Conservation (phyloP, 2,797 vertebrate species). For the Enteromius afrohamiltoni region DNA sequence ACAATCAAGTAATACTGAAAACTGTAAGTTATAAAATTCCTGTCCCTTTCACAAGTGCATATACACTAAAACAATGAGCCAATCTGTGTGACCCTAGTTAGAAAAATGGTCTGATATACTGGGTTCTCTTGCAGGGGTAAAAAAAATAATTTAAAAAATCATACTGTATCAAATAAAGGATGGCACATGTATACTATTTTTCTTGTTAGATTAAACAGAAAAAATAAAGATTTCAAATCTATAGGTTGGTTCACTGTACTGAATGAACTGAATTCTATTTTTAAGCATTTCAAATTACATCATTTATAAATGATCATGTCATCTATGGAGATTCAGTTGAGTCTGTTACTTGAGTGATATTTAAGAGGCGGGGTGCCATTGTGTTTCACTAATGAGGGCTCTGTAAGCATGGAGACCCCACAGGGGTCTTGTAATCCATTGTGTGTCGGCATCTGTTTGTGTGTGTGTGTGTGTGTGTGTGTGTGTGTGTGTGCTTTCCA, state of each 20-base stretch:
- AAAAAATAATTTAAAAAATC: not conserved
- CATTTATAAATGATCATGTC: constrained; percentile 7
- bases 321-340: constrained; percentile 7
- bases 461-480: constrained; percentile 67
- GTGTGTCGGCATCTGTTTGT: constrained; percentile 60
- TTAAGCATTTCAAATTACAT: not conserved
- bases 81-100: not conserved
- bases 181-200: not conserved
- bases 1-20: constrained; percentile 76
- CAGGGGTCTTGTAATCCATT: constrained; percentile 80
- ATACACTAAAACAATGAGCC: constrained; percentile 16
- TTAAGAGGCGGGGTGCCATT: constrained; percentile 78
- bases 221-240: not conserved
- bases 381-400: constrained; percentile 81
- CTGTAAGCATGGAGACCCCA: constrained; percentile 78
- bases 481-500: constrained; percentile 69
- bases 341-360: constrained; percentile 65
- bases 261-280: not conserved
- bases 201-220: not conserved
- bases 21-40: constrained; percentile 50
- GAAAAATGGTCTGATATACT: not conserved
- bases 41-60: constrained; percentile 18
- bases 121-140: not conserved
- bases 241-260: not conserved
- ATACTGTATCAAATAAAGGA: not conserved